Evolutionary conservation across 53 echinoderm and acorn worm genomes (phyloP), one percentile per base, ranked within the genome.

Genomic region (Luidia sarsii): DNA sequence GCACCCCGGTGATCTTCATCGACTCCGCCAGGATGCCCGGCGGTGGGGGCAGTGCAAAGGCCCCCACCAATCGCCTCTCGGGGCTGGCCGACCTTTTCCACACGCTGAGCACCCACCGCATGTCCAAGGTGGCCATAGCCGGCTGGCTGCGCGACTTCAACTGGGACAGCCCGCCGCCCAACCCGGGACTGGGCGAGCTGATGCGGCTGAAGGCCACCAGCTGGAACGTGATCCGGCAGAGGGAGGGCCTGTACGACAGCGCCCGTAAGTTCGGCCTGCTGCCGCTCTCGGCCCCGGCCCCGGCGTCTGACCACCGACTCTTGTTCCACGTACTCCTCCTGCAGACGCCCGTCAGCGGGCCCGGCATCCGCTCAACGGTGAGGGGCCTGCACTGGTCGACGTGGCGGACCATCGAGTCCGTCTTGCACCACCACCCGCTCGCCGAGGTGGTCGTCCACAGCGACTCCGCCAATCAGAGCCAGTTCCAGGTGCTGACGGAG

Each of bases 261-360:
- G 70, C 70, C 11, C 70, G 50, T 30, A 70, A 50, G 50, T 67
- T 67, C 9, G 68, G 68, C 29, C 39, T 67, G 68, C 29, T 67
- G 25, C 68, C 68, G 10, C 24, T 70, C 25, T 30, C 70, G 31
- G n/a, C 49, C 8, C 50, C 28, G 5, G 20, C 50, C 50, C 19
- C 19, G 50, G 32, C 49, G 14, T 22, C 48, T 2, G 16, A 33
- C 2, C 23, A 68, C 2, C 49, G 41, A 30, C 10, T 70, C 15
- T 7, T 50, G 1, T 70, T 70, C 31, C 70, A 70, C 31, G 0
- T 49, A 8, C 18, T 70, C 9, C n/a, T n/a, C n/a, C n/a, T n/a
- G n/a, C n/a, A n/a, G n/a, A n/a, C n/a, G n/a, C n/a, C n/a, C n/a
- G n/a, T n/a, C n/a, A n/a, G n/a, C n/a, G n/a, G n/a, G n/a, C n/a